Percentiles rank a stretch among this genome's conserved stretches.
Evolutionary conservation across 2,888 invertebrate genomes (phyloP).

Genomic region (Himalopsyche anomala): DNA sequence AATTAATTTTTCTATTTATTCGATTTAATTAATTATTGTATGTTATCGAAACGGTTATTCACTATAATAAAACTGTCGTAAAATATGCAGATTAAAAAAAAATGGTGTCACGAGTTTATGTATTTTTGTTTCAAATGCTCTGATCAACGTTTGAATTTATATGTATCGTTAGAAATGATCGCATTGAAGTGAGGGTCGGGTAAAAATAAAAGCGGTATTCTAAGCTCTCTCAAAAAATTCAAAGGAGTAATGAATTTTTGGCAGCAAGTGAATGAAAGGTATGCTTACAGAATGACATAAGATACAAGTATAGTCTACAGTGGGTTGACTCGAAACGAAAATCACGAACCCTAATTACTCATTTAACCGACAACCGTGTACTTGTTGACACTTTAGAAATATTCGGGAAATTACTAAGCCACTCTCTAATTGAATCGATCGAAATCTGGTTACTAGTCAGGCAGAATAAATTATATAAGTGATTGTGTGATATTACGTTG

Average conservation of each 20-base stretch:
- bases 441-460: background rate
- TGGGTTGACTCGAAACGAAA: background rate
- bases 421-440: background rate
- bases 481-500: background rate
- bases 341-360: background rate
- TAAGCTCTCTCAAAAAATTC: constrained; percentile 6
- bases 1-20: too few species aligned
- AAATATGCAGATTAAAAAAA: too few species aligned
- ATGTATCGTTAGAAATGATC: background rate
- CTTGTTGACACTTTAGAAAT: constrained; percentile 17
- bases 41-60: too few species aligned
- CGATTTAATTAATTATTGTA: too few species aligned
- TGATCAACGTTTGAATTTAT: background rate
- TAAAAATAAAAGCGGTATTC: constrained; percentile 25
- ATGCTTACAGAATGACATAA: constrained; percentile 7
- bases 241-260: constrained; percentile 34
- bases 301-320: constrained; percentile 23
- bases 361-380: background rate
- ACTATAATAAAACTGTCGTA: too few species aligned
- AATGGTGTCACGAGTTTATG: too few species aligned
- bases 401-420: background rate
- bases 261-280: constrained; percentile 28
- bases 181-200: background rate
- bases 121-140: too few species aligned
- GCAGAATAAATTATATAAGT: background rate